These are phyloP conservation scores for Rapana venosa DNA, from an alignment of 2,888 invertebrate genomes.

Conservation along the genomic window DNA sequence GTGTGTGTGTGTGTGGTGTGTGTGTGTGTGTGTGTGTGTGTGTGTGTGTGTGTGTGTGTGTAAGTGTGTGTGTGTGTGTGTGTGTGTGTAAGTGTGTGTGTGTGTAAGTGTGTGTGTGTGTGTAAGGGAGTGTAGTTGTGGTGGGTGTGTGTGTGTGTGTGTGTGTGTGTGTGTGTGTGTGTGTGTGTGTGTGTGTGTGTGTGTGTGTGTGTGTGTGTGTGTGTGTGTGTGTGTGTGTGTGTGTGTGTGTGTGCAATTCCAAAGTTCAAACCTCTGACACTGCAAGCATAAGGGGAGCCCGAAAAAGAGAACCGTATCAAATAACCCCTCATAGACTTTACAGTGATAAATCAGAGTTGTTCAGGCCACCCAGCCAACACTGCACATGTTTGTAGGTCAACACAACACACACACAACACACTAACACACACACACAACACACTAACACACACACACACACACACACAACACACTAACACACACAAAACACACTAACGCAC, in stretches of 20 bases:
- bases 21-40: conserved; percentile 14
- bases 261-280: too few relatives aligned
- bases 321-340: too few relatives aligned
- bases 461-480: neutral
- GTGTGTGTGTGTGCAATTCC: neutral
- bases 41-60: neutral
- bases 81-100: conserved; percentile 3
- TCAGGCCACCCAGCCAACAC: too few relatives aligned
- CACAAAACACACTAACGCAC: neutral
- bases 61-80: neutral
- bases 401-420: too few relatives aligned
- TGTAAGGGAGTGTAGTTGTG: neutral
- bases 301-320: too few relatives aligned
- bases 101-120: neutral
- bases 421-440: too few relatives aligned
- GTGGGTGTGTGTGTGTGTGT: neutral
- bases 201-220: conserved; percentile 7
- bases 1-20: neutral
- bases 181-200: neutral
- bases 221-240: conserved; percentile 3
- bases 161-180: neutral
- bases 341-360: too few relatives aligned
- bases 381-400: too few relatives aligned
- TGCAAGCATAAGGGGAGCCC: too few relatives aligned
- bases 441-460: neutral